Evolutionary conservation across 2,888 invertebrate species (phyloP), one percentile per base, ranked within the genome.

Genomic region (Antheraea yamamai): DNA sequence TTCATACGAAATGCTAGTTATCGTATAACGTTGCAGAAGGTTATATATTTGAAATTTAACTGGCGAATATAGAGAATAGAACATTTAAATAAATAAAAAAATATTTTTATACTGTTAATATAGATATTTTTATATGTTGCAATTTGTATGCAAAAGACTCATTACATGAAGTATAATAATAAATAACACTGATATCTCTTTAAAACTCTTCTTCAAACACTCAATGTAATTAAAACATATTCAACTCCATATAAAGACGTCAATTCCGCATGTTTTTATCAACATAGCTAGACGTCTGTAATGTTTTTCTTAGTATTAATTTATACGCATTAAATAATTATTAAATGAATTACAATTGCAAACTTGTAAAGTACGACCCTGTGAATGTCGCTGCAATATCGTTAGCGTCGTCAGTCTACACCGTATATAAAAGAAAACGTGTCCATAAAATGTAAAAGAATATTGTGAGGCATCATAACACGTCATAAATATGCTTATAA

Each of bases 401-500:
- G 39, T 58, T 47, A 47, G 47, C 35, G n/a, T 64, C 35, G n/a
- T 64, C 23, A 55, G 72, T 70, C 68, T 70, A 39, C 23, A 39
- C 30, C 4, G 35, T 30, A 8, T 55, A 30, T 6, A 35, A 23
- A 55, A 73, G 10, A 39, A 39, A 23, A 73, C 51, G 12, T 7
- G 58, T 58, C 30, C 4, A 61, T 72, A 55, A 61, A 61, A 39
- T 35, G 16, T 20, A 39, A 39, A 70, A 70, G 20, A 70, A 70
- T 70, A 70, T n/a, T 4, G n/a, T 39, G 39, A 70, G 14, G 8
- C n/a, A 20, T 39, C n/a, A 20, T 39, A 35, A 70, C 70, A 39
- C 10, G 39, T 39, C 39, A 70, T 35, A 70, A 70, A 77, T 75
- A 77, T 75, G 71, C 75, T 51, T 76, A 75, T 74, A 52, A 77